A percentile compares a stretch with the other conserved stretches of the same genome.
These are phyloP conservation scores for Lepas anatifera DNA, from an alignment of 2,888 invertebrate genomes.

Conservation along the genomic window DNA sequence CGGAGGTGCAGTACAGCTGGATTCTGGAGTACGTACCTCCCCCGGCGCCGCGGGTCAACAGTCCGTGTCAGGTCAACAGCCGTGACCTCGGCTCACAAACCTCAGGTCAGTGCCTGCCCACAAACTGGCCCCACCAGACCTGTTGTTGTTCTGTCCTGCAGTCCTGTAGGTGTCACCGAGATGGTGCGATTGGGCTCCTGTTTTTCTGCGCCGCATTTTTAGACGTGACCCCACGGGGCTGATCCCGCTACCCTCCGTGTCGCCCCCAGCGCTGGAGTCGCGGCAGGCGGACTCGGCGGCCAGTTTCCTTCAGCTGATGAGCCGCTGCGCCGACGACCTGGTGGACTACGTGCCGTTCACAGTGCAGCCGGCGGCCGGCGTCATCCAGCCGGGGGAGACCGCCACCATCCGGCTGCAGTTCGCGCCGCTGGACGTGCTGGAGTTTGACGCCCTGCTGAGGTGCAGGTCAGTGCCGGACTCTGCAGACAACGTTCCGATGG, in stretches of 20 bases:
- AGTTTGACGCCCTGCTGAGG: slow-evolving; percentile 42
- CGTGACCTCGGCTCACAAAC: neutral
- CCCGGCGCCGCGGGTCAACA: slow-evolving; percentile 25
- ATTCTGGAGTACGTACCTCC: neutral
- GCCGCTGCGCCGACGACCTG: neutral
- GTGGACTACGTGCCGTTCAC: slow-evolving; percentile 39
- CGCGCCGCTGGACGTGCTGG: slow-evolving; percentile 43
- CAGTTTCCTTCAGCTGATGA: slow-evolving; percentile 3
- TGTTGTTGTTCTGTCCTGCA: too few relatives aligned
- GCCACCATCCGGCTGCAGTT: slow-evolving; percentile 40
- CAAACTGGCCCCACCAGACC: too few relatives aligned
- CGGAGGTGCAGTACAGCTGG: slow-evolving; percentile 14
- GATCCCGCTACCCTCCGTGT: too few relatives aligned
- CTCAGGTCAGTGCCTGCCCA: neutral
- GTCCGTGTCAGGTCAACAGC: neutral
- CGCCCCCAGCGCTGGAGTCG: neutral
- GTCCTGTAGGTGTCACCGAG: too few relatives aligned
- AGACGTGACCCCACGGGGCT: too few relatives aligned
- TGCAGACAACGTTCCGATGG: too few relatives aligned
- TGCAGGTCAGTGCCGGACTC: slow-evolving; percentile 35
- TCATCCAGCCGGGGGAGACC: slow-evolving; percentile 38
- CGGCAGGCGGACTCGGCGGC: neutral
- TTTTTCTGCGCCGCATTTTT: too few relatives aligned
- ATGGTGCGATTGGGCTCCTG: too few relatives aligned
- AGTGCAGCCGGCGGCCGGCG: slow-evolving; percentile 39